phyloP scores from a whole-genome alignment of 64 coral and sea anemone species.

The Porites australiensis region DNA sequence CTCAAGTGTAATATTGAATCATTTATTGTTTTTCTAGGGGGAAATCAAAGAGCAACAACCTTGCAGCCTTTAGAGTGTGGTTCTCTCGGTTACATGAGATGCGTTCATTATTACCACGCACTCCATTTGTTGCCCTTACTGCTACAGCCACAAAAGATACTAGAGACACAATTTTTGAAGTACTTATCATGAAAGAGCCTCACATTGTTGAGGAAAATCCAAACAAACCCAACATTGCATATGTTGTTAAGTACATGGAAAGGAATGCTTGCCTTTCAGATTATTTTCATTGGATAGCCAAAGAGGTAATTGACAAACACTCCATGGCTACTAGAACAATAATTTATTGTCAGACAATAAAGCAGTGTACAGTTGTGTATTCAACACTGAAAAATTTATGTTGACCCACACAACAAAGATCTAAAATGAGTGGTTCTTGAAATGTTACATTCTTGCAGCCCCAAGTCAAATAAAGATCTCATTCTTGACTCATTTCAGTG shows the following conservation, averaged over 20 bases:
- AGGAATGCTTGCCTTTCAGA: conserved; percentile 31
- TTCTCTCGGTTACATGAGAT: conserved; percentile 57
- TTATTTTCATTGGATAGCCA: conserved; percentile 65
- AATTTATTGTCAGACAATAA: conserved; percentile 76
- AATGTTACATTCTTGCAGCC: conserved; percentile 41
- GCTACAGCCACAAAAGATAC: conserved; percentile 69
- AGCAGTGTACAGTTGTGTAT: not conserved
- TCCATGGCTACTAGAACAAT: conserved; percentile 47
- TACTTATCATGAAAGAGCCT: conserved; percentile 41
- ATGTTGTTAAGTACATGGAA: conserved; percentile 62
- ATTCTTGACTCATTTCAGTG: not conserved
- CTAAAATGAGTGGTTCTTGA: conserved; percentile 1
- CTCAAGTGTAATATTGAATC: too few species aligned
- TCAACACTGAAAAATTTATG: conserved; percentile 8
- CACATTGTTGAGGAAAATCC: conserved; percentile 61
- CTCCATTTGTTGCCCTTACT: conserved; percentile 49
- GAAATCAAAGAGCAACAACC: conserved; percentile 45
- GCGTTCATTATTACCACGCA: conserved; percentile 19
- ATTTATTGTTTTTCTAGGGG: too few species aligned
- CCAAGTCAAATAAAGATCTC: not conserved
- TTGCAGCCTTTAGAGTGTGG: conserved; percentile 52
- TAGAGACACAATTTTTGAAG: conserved; percentile 49
- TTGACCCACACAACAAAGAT: not conserved
- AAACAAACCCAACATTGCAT: conserved; percentile 69
- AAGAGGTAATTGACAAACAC: conserved; percentile 25